Conservation (phyloP, 2,113 vertebrate genomes). For the Pachycephala philippinensis region DNA sequence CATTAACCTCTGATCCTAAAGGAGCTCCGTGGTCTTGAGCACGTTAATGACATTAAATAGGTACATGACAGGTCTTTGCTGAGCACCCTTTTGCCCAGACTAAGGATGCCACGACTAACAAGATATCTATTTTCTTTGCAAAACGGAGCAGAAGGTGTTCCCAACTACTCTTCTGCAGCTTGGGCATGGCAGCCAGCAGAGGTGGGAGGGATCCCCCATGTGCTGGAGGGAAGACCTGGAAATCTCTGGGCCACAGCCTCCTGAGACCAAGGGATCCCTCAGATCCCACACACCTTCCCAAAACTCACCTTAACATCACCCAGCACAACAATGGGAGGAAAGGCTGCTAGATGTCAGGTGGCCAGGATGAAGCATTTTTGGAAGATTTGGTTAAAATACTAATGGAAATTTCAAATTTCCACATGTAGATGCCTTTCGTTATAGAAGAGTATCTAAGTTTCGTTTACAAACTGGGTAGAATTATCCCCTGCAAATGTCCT, state of each 20-base stretch:
- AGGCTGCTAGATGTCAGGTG: background rate
- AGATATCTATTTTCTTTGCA: background rate
- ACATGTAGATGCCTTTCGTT: background rate
- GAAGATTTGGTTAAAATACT: background rate
- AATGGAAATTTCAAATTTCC: background rate
- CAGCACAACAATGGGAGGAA: background rate
- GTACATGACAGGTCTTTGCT: background rate
- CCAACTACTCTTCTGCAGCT: background rate
- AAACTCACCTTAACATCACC: background rate
- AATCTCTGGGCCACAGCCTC: background rate
- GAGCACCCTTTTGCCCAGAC: background rate
- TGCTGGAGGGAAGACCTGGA: background rate
- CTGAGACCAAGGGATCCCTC: background rate
- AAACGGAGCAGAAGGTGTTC: background rate
- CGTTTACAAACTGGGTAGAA: background rate
- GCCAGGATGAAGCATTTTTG: background rate
- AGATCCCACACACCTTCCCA: background rate
- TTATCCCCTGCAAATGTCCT: background rate
- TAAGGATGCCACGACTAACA: background rate
- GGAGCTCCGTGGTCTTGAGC: background rate
- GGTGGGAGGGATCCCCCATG: background rate
- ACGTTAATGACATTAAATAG: background rate
- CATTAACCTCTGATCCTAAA: constrained; percentile 15
- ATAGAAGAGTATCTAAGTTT: background rate
- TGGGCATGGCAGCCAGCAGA: background rate